Base-by-base conservation (phyloP, 2,888 invertebrate species). In the Polietes domitor region DNA sequence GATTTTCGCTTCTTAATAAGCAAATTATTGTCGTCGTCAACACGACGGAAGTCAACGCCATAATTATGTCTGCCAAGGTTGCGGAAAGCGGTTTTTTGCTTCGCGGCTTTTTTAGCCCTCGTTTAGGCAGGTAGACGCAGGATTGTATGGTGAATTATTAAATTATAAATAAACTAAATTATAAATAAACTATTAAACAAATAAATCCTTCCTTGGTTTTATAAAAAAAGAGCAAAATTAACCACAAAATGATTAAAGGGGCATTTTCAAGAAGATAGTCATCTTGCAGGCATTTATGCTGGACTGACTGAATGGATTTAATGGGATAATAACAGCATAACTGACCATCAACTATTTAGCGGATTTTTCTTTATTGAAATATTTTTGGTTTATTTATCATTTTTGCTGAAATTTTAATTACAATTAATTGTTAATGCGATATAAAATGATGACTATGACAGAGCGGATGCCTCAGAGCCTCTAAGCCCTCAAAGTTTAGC, bases 11-110 rank as follows among this genome's bases (percentile, higher is more conserved):
- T 47, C 26, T 74, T 77, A 55, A 68, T 80, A 80, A 83, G 77
- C 79, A 77, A 80, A 77, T 80, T 21, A 70, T 74, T 53, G 17
- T 47, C 5, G 28, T 9, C 26, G 26, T 41, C 41, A 0, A 41
- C 58, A 74, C 77, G 43, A 61, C 70, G 74, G 73, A 80, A 80
- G 83, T 83, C 50, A 74, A 71, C 73, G 77, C 80, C 70, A 80
- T 74, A 74, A 83, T 74, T 63, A 77, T 43, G 83, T 80, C 79
- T 68, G 53, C 83, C 72, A 58, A 58, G 58, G 58, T 26, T 58
- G 26, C 58, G 7, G 58, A 10, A 58, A 58, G 7, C 12, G 12
- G 1, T 17, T 2, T 12, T 6, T 47, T 5, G 12, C 47, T 47
- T 58, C 26, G 24, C 2, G 10, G 3, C 12, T 26, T 15, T 58